Percentiles rank a stretch among this genome's conserved stretches.
Evolutionary conservation across 2,113 vertebrate species (phyloP).

Genomic region (Callionymus lyra): DNA sequence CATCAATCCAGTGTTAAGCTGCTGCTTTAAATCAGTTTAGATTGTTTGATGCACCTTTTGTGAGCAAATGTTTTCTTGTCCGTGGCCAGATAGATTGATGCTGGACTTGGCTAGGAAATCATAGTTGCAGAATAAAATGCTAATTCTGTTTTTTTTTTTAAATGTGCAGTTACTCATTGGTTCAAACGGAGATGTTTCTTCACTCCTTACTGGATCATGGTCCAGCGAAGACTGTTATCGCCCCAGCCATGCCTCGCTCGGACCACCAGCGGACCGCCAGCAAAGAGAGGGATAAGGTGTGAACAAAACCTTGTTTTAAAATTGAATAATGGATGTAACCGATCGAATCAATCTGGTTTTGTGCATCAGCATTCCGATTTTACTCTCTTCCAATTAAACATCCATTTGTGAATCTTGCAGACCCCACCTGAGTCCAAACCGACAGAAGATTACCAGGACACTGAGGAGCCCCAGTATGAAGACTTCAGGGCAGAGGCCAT

Average conservation of each 20-base stretch:
- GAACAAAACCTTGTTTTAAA: too few relatives aligned
- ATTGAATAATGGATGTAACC: too few relatives aligned
- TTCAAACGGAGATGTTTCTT: slow-evolving; percentile 83
- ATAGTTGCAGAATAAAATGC: too few relatives aligned
- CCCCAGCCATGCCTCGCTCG: slow-evolving; percentile 69
- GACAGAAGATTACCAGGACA: slow-evolving; percentile 73
- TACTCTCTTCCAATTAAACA: too few relatives aligned
- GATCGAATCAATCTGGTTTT: neutral
- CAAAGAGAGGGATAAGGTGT: slow-evolving; percentile 60
- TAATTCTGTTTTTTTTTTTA: too few relatives aligned
- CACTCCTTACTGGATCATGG: slow-evolving; percentile 79
- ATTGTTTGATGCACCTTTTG: too few relatives aligned
- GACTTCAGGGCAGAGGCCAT: slow-evolving; percentile 88
- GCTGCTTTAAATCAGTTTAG: too few relatives aligned
- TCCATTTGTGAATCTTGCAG: slow-evolving; percentile 10
- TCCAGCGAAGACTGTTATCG: slow-evolving; percentile 85
- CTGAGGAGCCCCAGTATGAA: slow-evolving; percentile 80
- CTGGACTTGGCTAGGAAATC: too few relatives aligned
- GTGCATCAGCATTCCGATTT: neutral
- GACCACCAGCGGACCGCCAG: slow-evolving; percentile 54
- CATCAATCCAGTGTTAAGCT: too few relatives aligned
- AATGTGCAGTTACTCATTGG: slow-evolving; percentile 84
- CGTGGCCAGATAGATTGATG: too few relatives aligned
- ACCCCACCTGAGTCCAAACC: neutral
- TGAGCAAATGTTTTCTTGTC: too few relatives aligned